Evolutionary conservation across 2,888 invertebrate genomes (phyloP).

Genomic region (Nowickia ferox): DNA sequence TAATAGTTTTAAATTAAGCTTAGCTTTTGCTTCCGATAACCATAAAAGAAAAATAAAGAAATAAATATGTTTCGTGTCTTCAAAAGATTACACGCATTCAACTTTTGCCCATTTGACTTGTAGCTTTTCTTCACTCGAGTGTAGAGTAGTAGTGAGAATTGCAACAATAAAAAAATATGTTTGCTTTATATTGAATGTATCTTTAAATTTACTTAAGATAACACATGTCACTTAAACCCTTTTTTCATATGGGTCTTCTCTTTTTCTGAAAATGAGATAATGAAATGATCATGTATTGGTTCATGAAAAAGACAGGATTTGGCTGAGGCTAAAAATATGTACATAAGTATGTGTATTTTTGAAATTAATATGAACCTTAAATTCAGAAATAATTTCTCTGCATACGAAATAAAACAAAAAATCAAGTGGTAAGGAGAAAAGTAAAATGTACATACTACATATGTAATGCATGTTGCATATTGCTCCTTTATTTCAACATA

Average conservation of each 20-base stretch:
- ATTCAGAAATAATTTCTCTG: conserved; percentile 42
- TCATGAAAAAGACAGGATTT: conserved; percentile 57
- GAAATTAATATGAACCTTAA: conserved; percentile 55
- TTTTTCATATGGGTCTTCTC: conserved; percentile 5
- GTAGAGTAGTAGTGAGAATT: conserved; percentile 13
- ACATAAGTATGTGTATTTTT: conserved; percentile 8
- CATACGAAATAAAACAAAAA: conserved; percentile 21
- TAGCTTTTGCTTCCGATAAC: conserved; percentile 54
- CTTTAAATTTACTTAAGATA: conserved; percentile 67
- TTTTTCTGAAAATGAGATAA: conserved; percentile 37
- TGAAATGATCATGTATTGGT: conserved; percentile 39
- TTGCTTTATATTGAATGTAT: conserved; percentile 56
- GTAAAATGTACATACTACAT: not conserved
- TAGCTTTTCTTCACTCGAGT: not conserved
- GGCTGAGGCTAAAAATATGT: conserved; percentile 55
- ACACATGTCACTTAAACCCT: conserved; percentile 62
- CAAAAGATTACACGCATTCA: conserved; percentile 63
- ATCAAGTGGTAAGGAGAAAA: conserved; percentile 29
- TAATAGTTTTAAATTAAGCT: conserved; percentile 64
- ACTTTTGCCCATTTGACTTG: conserved; percentile 59
- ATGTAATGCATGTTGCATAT: no score
- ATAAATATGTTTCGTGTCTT: conserved; percentile 50
- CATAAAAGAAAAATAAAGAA: conserved; percentile 11
- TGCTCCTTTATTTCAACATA: no score
- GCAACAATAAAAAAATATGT: conserved; percentile 25